Base-by-base conservation (phyloP, 2,888 invertebrate species). In the Pristionchus arcanus region DNA sequence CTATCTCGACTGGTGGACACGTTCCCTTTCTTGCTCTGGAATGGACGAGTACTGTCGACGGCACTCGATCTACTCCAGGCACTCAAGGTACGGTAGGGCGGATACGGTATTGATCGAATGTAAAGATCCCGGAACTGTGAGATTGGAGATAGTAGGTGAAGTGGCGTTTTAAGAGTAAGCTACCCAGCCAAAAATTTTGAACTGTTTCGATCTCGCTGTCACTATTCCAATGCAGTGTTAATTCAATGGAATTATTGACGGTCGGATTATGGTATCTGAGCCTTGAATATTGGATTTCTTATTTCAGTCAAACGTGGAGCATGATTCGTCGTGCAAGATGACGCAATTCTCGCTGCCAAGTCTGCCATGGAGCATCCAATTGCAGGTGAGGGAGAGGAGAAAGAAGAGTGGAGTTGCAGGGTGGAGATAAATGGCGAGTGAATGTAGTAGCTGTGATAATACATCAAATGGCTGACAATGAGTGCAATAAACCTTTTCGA, bases 21-120 rank as follows among this genome's bases (percentile, higher is more conserved):
- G 91, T 99, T 99, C 96, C 99, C 99, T 0, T 98, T 99, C 96
- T 96, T 99, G 71, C 95, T 99, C 87, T 99, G 99, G 99, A 99
- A 98, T 95, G 97, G 98, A 92, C 94, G 92, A 37, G 95, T 96
- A 5, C 91, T 95, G 15, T 92, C 93, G 2, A 93, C 95, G 0
- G 92, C 93, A n/a, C 91, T 95, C 25, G 90, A 93, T 25, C 90
- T 95, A 1, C 91, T 94, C 77, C 93, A 94, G 88, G 90, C 91
- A 28, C 89, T 93, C 28, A 71, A 92, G 84, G 90, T 81, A 37
- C 53, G n/a, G n/a, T n/a, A n/a, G n/a, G n/a, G n/a, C n/a, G n/a
- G n/a, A n/a, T 55, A 55, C 55, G 55, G 55, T 55, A 55, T 19
- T 21, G 5, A 19, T 16, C 1, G 21, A 55, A 21, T 11, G 55